Evolutionary conservation across 1,140 invertebrate genomes (phyloP).

Genomic region (Gonioctena quinquepunctata): DNA sequence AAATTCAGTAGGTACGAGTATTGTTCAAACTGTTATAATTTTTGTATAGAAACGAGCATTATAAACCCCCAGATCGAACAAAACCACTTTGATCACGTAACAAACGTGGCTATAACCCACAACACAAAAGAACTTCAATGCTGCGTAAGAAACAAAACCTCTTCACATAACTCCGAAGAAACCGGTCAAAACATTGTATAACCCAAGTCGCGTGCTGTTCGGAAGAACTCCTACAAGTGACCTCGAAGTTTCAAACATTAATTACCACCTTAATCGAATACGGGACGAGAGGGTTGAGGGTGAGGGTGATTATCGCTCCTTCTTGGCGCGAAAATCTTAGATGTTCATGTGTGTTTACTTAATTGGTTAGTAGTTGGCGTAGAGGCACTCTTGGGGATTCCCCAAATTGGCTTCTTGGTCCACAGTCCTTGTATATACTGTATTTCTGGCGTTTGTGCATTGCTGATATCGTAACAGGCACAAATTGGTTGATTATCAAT

Average conservation of each 20-base stretch:
- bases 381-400: slow-evolving; percentile 7
- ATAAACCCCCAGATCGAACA: too few relatives aligned
- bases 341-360: slow-evolving; percentile 7
- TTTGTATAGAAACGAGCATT: too few relatives aligned
- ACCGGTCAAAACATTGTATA: background rate
- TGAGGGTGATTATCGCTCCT: background rate
- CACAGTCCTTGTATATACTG: too few relatives aligned
- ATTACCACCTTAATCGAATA: background rate
- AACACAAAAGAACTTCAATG: background rate
- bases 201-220: background rate
- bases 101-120: background rate
- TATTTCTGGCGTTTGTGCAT: too few relatives aligned
- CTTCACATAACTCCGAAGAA: background rate
- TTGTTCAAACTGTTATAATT: too few relatives aligned
- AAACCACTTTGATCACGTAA: too few relatives aligned
- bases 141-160: background rate
- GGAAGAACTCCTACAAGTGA: slow-evolving; percentile 15
- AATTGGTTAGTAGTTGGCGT: background rate
- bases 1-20: too few relatives aligned
- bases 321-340: background rate
- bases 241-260: slow-evolving; percentile 2
- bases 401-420: background rate
- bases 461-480: too few relatives aligned
- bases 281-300: background rate
- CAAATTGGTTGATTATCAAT: too few relatives aligned